Percentiles rank a stretch among this genome's conserved stretches.
Conservation (phyloP, 2,113 vertebrate species). For the Numida meleagris region DNA sequence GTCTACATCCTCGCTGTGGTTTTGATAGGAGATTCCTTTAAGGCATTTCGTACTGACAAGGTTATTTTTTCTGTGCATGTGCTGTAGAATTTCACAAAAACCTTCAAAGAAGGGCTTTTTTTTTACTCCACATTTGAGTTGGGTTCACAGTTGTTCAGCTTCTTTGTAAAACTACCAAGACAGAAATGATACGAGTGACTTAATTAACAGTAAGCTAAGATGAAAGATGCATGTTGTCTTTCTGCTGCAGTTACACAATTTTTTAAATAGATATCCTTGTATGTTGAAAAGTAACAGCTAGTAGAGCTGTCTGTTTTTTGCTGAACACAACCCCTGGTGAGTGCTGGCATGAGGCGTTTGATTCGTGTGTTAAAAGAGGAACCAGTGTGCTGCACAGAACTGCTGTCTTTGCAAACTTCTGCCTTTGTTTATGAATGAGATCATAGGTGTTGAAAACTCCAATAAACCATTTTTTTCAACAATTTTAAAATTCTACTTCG, state of each 20-base stretch:
- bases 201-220: constrained; percentile 32
- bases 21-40: constrained; percentile 74
- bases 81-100: constrained; percentile 59
- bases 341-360: neutral
- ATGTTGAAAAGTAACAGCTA: neutral
- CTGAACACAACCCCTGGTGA: neutral
- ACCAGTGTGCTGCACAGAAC: neutral
- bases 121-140: neutral
- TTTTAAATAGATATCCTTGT: neutral
- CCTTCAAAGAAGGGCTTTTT: constrained; percentile 61
- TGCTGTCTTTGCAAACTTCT: neutral
- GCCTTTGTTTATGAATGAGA: neutral
- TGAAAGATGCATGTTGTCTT: constrained; percentile 4
- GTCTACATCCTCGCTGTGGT: constrained; percentile 61
- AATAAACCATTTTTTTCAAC: neutral
- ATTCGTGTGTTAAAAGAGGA: neutral
- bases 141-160: constrained; percentile 40
- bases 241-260: neutral
- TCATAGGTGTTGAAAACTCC: neutral
- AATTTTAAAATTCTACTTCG: neutral
- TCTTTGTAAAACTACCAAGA: constrained; percentile 17
- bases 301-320: constrained; percentile 4
- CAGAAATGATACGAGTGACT: neutral
- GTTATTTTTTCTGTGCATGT: constrained; percentile 51
- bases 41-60: constrained; percentile 77